Evolutionary conservation across 2,888 invertebrate species (phyloP), one percentile per base, ranked within the genome.

Genomic region (Brachyptera putata): DNA sequence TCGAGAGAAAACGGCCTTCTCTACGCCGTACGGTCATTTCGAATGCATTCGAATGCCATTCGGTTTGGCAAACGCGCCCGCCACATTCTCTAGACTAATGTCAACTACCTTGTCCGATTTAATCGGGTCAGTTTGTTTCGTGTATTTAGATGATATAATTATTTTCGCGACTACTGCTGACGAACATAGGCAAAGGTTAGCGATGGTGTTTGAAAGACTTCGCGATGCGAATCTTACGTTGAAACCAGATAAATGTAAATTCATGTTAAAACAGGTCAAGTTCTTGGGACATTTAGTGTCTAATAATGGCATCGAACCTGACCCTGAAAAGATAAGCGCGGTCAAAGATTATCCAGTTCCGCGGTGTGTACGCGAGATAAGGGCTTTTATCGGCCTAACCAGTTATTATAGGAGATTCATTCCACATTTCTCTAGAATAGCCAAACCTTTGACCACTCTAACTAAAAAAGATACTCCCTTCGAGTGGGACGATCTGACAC

Each of bases 241-340:
- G 21, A 56, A 56, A 16, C 39, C 56, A 3, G n/a, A n/a, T 2
- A 56, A 56, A 37, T 56, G 56, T 56, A 4, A 18, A 37, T 14
- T 37, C n/a, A 13, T 56, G 5, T 3, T n/a, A 24, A 9, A 11
- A 7, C 39, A 56, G 21, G 26, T 56, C 7, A 16, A 16, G 2
- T 56, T 37, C 37, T 26, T 56, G 3, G 56, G 56, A 2, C 56
- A 56, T 22, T 4, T 4, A 1, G 11, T 56, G n/a, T 37, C 56
- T 1, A 37, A 13, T 2, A 24, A 16, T 1, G 56, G 56, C 1
- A 13, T 56, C 3, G 5, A 3, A 1, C 18, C 56, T 37, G 22
- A 21, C n/a, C 56, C 56, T 7, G 13, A 9, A 22, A 21, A 37
- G 21, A 16, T 39, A 1, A 26, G 14, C n/a, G 56, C 56, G n/a